Evolutionary conservation across 2,797 vertebrate species (phyloP).

Genomic region (Gadopsis marmoratus): DNA sequence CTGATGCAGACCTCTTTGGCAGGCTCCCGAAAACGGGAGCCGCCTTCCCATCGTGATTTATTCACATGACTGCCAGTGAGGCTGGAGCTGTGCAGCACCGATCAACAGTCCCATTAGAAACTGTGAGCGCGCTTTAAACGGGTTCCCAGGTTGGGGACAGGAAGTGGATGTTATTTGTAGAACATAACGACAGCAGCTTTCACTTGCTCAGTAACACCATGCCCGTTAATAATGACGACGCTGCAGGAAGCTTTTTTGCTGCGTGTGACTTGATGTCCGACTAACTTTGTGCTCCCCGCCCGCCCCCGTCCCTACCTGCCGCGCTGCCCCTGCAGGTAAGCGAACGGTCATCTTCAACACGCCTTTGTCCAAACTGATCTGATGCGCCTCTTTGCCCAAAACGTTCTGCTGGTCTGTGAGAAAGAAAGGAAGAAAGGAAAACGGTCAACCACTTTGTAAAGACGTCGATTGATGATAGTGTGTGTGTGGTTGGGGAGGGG

Average conservation of each 20-base stretch:
- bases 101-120: not conserved
- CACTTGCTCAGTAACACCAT: not conserved
- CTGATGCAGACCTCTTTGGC: not conserved
- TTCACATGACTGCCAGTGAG: conserved; percentile 14
- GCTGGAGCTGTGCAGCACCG: not conserved
- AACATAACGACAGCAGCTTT: not conserved
- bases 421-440: too few relatives aligned
- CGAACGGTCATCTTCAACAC: conserved; percentile 69
- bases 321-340: conserved; percentile 5
- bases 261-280: too few relatives aligned
- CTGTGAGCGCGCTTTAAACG: not conserved
- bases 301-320: conserved; percentile 44
- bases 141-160: not conserved
- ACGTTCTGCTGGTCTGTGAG: conserved; percentile 75
- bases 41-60: too few relatives aligned
- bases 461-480: not conserved
- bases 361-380: conserved; percentile 57
- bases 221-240: not conserved
- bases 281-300: not conserved
- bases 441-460: not conserved
- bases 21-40: too few relatives aligned
- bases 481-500: too few relatives aligned
- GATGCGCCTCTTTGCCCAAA: conserved; percentile 69
- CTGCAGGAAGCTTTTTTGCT: not conserved
- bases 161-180: not conserved